Evolutionary conservation across 2,888 invertebrate species (phyloP).

Genomic region (Mesorhabditis belari): DNA sequence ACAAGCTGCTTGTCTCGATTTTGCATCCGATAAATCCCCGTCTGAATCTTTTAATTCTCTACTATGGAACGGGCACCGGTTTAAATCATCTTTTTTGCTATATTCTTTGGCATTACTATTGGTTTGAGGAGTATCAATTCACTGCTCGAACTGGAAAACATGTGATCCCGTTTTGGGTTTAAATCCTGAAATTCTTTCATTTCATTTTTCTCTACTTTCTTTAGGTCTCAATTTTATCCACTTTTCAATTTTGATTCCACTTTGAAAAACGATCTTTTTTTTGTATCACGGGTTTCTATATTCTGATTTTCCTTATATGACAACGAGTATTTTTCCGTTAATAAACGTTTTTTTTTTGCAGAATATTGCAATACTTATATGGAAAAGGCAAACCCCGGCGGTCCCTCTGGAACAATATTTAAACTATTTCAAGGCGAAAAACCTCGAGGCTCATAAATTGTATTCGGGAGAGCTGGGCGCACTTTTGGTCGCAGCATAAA

Average conservation of each 20-base stretch:
- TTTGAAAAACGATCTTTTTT: no score
- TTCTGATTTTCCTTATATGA: no score
- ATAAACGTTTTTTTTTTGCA: no score
- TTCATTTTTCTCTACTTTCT: no score
- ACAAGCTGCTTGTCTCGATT: conserved; percentile 32
- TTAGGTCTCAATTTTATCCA: no score
- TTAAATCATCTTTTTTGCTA: conserved; percentile 42
- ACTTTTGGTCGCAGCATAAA: not conserved
- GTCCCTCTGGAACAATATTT: not conserved
- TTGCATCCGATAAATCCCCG: conserved; percentile 36
- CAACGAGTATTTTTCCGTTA: no score
- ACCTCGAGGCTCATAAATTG: not conserved
- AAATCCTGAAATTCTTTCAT: conserved; percentile 2
- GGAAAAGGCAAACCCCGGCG: no score
- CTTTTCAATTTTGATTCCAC: no score
- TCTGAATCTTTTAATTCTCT: conserved; percentile 34
- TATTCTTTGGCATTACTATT: conserved; percentile 44
- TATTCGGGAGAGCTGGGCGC: no score
- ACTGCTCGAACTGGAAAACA: conserved; percentile 35
- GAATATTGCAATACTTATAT: no score
- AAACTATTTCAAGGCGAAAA: not conserved
- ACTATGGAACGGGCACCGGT: conserved; percentile 31
- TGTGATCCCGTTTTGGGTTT: conserved; percentile 42
- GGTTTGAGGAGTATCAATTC: conserved; percentile 37
- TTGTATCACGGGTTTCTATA: no score